Conservation (phyloP, 2,113 vertebrate species). For the Toxotes chatareus region DNA sequence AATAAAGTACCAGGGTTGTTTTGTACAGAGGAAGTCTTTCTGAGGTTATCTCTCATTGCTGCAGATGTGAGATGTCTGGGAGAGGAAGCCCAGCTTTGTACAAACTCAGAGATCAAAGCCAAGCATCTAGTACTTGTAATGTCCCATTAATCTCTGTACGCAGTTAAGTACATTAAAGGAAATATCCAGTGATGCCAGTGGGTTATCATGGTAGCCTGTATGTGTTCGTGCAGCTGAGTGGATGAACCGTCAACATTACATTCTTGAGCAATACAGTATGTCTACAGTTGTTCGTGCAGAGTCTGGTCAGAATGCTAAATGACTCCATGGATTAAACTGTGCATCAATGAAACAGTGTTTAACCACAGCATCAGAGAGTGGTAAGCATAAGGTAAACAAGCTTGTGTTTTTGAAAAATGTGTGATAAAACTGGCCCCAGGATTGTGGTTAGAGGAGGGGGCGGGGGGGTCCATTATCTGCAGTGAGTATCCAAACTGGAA, state of each 20-base stretch:
- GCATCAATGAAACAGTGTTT: slow-evolving; percentile 3
- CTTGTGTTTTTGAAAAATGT: slow-evolving; percentile 27
- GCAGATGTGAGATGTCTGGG: slow-evolving; percentile 32
- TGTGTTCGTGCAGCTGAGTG: not conserved
- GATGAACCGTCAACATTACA: slow-evolving; percentile 2
- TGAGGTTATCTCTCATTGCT: slow-evolving; percentile 35
- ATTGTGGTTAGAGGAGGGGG: slow-evolving; percentile 22
- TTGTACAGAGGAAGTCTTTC: slow-evolving; percentile 35
- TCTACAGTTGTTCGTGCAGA: not conserved
- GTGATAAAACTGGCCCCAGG: slow-evolving; percentile 5
- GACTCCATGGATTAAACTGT: not conserved
- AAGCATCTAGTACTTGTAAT: not conserved
- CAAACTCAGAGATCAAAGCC: slow-evolving; percentile 30
- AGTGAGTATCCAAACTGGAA: slow-evolving; percentile 10
- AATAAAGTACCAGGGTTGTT: slow-evolving; percentile 7
- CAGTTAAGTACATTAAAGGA: slow-evolving; percentile 2
- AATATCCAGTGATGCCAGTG: not conserved
- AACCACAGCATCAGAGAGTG: not conserved
- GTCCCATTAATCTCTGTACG: not conserved
- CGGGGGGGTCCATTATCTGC: not conserved
- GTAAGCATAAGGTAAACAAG: slow-evolving; percentile 32
- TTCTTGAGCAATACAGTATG: not conserved
- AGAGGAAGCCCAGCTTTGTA: slow-evolving; percentile 28
- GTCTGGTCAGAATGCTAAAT: not conserved
- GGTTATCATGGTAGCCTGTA: not conserved